phyloP scores from a whole-genome alignment of 2,888 invertebrate species.

The Meandrusa payeni region DNA sequence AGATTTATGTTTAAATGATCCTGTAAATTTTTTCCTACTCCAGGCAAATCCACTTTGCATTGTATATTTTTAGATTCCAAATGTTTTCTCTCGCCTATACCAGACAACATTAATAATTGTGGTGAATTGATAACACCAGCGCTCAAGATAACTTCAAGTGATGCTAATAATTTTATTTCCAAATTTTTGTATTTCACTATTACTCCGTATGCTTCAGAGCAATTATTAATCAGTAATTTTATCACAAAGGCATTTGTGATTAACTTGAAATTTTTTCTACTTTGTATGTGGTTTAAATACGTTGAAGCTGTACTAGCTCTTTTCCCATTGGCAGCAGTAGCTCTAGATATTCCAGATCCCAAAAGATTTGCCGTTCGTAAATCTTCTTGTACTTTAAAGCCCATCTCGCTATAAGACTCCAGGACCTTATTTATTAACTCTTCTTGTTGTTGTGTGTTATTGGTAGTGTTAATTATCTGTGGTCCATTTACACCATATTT shows the following conservation, averaged over 20 bases:
- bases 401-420: conserved; percentile 43
- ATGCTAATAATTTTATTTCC: conserved; percentile 37
- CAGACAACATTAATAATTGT: conserved; percentile 73
- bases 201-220: conserved; percentile 58
- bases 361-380: conserved; percentile 59
- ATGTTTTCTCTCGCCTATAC: conserved; percentile 66
- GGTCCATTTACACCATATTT: conserved; percentile 67
- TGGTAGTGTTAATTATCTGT: conserved; percentile 64
- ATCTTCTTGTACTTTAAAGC: conserved; percentile 37
- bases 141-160: conserved; percentile 68
- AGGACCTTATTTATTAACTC: conserved; percentile 45
- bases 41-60: conserved; percentile 55
- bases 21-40: conserved; percentile 77
- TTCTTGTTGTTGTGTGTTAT: conserved; percentile 56
- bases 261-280: conserved; percentile 53
- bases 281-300: conserved; percentile 52
- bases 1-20: conserved; percentile 69
- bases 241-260: conserved; percentile 70
- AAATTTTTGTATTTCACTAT: conserved; percentile 42
- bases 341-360: conserved; percentile 71
- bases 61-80: conserved; percentile 51
- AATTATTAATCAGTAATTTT: conserved; percentile 67
- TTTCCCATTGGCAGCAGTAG: conserved; percentile 64
- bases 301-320: conserved; percentile 70
- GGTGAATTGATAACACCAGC: conserved; percentile 73